Conservation (phyloP, 2,113 vertebrate genomes). For the Odocoileus hemionus region DNA sequence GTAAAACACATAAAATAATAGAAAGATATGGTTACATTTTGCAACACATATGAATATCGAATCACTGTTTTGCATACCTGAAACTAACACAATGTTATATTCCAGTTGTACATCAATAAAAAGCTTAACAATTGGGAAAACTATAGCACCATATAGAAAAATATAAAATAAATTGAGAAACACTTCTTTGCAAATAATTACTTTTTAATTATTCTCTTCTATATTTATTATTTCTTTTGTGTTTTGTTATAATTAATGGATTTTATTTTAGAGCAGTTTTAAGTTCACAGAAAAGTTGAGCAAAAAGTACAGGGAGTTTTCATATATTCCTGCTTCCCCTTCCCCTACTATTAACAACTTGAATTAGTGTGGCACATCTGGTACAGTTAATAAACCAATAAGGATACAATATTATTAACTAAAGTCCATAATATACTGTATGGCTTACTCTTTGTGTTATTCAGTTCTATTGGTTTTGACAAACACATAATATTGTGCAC, state of each 20-base stretch:
- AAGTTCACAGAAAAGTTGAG: not conserved
- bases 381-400: not conserved
- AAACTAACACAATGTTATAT: not conserved
- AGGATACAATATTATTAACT: not conserved
- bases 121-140: not conserved
- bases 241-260: not conserved
- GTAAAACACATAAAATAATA: not conserved
- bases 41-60: not conserved
- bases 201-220: not conserved
- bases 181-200: not conserved
- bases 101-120: not conserved
- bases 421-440: not conserved
- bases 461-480: not conserved
- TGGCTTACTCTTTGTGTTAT: not conserved
- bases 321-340: not conserved
- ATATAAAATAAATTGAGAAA: not conserved
- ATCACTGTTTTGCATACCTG: not conserved
- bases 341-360: not conserved
- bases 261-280: not conserved
- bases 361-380: not conserved
- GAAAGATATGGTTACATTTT: not conserved
- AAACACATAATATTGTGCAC: too few relatives aligned
- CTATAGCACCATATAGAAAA: not conserved
- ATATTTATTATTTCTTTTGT: not conserved
- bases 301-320: not conserved